phyloP scores from a whole-genome alignment of 2,113 vertebrate species.

The Leptobrachium leishanense region DNA sequence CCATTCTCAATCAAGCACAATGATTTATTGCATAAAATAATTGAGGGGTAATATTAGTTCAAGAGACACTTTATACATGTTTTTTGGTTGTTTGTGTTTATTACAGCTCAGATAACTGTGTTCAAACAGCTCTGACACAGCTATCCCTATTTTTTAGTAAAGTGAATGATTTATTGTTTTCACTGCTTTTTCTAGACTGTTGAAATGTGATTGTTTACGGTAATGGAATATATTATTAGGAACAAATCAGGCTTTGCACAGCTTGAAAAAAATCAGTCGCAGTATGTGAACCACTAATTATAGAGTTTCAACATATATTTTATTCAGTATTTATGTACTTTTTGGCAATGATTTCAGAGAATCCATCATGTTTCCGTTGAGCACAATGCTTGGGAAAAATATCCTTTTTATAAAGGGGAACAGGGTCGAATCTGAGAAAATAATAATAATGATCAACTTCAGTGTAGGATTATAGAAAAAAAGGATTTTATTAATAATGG shows the following conservation, averaged over 20 bases:
- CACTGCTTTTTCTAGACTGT: no score
- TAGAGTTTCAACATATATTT: constrained; percentile 11
- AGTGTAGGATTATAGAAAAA: neutral
- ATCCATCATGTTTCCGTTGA: neutral
- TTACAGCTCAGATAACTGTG: no score
- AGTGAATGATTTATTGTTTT: no score
- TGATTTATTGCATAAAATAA: no score
- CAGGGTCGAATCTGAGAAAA: no score
- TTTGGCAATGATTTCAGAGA: neutral
- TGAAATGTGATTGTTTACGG: neutral
- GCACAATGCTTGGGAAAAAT: neutral
- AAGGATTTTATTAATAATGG: constrained; percentile 3
- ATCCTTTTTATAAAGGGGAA: neutral
- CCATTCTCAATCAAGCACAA: no score
- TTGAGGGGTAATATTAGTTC: no score
- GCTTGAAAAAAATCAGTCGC: neutral
- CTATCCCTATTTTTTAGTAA: no score
- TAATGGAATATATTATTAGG: neutral
- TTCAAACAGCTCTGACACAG: no score
- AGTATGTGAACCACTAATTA: constrained; percentile 1
- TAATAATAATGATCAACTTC: neutral
- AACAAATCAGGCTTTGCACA: neutral
- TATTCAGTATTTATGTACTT: neutral
- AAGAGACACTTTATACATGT: no score
- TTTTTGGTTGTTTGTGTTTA: no score